Base-by-base conservation (phyloP, 2,888 invertebrate genomes). In the Ochlodes sylvanus region DNA sequence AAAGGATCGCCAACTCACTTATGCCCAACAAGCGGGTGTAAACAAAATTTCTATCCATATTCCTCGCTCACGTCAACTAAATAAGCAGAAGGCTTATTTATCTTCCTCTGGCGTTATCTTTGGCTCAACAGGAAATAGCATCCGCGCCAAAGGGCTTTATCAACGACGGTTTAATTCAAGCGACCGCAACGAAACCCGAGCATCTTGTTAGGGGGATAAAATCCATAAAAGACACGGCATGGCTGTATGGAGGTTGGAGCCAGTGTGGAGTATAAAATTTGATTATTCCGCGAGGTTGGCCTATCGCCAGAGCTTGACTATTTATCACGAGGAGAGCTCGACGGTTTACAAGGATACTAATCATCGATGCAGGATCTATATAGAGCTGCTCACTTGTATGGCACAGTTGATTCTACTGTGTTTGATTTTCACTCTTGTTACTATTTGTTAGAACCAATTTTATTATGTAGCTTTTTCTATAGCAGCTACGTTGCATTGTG, bases 271-370 rank as follows among this genome's bases (percentile, higher is more conserved):
- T 82, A 86, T 84, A 79, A 88, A 89, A 93, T 93, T 92, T 90
- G 91, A 92, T 93, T 92, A 93, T 92, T 92, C 90, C 91, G 85
- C 91, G 89, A 91, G 89, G 91, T 89, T 92, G 92, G 92, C 90
- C 92, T 92, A 92, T 89, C 91, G 91, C 92, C 92, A 90, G 82
- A 84, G 81, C 82, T 83, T 79, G 85, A 90, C 92, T 91, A 92
- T 92, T 92, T 91, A 93, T 92, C 90, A 92, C 86, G 83, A 80
- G 84, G 85, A 85, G 79, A 84, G 81, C 85, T 77, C 86, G 87
- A 86, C 87, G 87, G 85, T 87, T 89, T 89, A 91, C 90, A 92
- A 90, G 87, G 86, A 88, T 89, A 89, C 90, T 90, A 92, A 91
- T 91, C 90, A 90, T 90, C 85, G 82, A 83, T 81, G 78, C 72